A percentile compares a stretch with the other conserved stretches of the same genome.
These are phyloP conservation scores for Cantharis nigra DNA, from an alignment of 2,888 invertebrate species.

Conservation along the genomic window DNA sequence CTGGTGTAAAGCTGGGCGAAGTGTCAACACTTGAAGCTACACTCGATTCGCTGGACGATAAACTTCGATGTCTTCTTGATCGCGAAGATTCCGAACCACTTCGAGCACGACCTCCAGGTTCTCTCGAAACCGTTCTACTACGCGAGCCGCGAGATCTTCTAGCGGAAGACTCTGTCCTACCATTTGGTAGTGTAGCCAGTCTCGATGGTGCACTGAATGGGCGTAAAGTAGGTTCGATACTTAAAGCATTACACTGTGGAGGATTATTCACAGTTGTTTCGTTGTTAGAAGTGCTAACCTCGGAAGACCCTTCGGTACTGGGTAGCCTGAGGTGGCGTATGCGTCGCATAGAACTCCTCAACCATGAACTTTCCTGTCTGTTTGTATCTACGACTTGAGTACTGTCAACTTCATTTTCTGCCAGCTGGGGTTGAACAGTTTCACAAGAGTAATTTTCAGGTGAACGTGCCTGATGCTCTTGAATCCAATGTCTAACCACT, in stretches of 20 bases:
- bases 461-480: slow-evolving; percentile 47
- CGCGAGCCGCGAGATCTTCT: slow-evolving; percentile 40
- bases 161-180: slow-evolving; percentile 32
- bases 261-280: slow-evolving; percentile 12
- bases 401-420: slow-evolving; percentile 21
- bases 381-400: slow-evolving; percentile 10
- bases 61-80: slow-evolving; percentile 49
- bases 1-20: slow-evolving; percentile 47
- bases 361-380: slow-evolving; percentile 53
- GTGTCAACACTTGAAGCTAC: slow-evolving; percentile 52
- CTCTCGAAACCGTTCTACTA: slow-evolving; percentile 40
- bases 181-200: slow-evolving; percentile 31
- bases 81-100: slow-evolving; percentile 52
- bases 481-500: slow-evolving; percentile 51
- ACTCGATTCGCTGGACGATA: slow-evolving; percentile 54
- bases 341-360: slow-evolving; percentile 62
- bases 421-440: slow-evolving; percentile 46
- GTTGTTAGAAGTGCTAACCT: slow-evolving; percentile 8
- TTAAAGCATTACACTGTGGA: slow-evolving; percentile 10
- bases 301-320: slow-evolving; percentile 38
- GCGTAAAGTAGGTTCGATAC: slow-evolving; percentile 31
- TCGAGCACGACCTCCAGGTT: slow-evolving; percentile 44
- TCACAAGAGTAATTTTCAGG: slow-evolving; percentile 47
- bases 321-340: slow-evolving; percentile 59
- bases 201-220: slow-evolving; percentile 53